phyloP scores from a whole-genome alignment of 2,797 vertebrate genomes.

The Loris lydekkerianus region DNA sequence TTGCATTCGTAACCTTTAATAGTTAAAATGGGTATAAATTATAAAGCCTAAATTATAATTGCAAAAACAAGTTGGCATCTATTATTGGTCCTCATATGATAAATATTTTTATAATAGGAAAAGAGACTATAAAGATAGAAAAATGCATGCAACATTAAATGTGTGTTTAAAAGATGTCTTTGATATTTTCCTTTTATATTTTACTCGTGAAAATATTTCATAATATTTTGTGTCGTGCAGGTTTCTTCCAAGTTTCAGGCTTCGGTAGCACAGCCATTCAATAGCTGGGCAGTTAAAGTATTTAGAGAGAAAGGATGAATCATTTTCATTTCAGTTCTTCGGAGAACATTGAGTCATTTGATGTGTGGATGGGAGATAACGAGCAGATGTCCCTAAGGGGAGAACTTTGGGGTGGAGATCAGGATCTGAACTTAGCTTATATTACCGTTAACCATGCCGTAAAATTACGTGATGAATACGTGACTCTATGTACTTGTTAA shows the following conservation, averaged over 20 bases:
- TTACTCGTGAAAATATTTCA: background rate
- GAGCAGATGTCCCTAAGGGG: background rate
- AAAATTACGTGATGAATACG: background rate
- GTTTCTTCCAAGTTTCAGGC: background rate
- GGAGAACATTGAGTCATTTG: background rate
- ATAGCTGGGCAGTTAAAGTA: background rate
- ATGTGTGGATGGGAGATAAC: background rate
- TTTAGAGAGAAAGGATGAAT: background rate
- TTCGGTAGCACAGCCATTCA: background rate
- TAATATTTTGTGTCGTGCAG: background rate
- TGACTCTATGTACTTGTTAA: background rate
- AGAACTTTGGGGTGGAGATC: slow-evolving; percentile 9
- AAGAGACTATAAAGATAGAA: background rate
- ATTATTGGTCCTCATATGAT: background rate
- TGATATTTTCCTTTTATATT: background rate
- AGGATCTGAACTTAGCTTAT: background rate
- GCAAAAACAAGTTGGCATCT: background rate
- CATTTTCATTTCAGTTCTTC: background rate
- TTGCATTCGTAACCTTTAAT: slow-evolving; percentile 6
- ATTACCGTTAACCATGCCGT: slow-evolving; percentile 15
- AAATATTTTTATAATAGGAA: background rate
- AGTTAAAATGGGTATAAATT: background rate
- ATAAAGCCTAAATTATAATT: background rate
- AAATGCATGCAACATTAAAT: background rate
- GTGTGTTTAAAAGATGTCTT: background rate